phyloP scores from a whole-genome alignment of 2,113 vertebrate genomes.

The Psittacara wagleri region DNA sequence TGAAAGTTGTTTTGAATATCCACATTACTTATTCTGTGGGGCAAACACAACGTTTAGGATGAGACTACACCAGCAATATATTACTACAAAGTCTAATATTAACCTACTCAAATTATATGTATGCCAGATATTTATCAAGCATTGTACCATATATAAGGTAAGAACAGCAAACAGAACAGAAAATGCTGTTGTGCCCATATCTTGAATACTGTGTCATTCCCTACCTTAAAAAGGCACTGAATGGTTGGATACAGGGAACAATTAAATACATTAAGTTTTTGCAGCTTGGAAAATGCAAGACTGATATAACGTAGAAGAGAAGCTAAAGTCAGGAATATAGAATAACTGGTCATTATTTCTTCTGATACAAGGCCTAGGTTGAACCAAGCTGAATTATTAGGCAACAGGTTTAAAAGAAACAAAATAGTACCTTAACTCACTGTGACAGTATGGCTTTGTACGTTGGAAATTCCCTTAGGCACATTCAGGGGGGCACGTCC shows the following conservation, averaged over 20 bases:
- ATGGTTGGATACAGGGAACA: neutral
- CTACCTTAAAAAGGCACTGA: neutral
- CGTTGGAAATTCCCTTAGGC: neutral
- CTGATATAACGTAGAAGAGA: neutral
- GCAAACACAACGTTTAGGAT: neutral
- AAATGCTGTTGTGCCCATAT: fast-evolving
- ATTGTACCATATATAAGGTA: neutral
- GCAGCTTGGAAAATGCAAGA: neutral
- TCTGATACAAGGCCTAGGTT: neutral
- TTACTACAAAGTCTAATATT: neutral
- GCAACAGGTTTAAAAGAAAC: neutral
- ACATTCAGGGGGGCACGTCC: neutral
- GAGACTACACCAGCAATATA: neutral
- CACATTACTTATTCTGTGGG: neutral
- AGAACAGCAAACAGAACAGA: neutral
- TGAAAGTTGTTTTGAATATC: neutral
- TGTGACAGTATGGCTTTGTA: neutral
- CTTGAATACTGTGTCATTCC: neutral
- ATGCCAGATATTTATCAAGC: neutral
- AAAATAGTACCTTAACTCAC: neutral
- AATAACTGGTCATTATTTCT: neutral
- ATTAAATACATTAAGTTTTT: neutral
- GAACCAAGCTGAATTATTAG: neutral
- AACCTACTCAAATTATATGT: neutral
- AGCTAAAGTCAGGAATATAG: neutral